Evolutionary conservation across 1,140 invertebrate genomes (phyloP), one percentile per base, ranked within the genome.

Genomic region (Heliconius himera): DNA sequence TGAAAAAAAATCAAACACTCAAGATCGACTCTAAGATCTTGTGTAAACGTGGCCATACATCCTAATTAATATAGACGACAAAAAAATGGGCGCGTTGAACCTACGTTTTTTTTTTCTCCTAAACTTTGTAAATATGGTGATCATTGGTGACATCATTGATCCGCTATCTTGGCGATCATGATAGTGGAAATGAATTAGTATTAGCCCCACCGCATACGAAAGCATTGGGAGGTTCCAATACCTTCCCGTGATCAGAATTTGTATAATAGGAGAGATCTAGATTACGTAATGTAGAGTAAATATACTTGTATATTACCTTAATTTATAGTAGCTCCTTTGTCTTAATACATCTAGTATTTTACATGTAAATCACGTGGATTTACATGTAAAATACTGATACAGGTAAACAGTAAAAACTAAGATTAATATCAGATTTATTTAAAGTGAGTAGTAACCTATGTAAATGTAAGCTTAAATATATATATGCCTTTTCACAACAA

Each of bases 161-260:
- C 26, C 46, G 56, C 33, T 79, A 73, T 74, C 77, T 79, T 56
- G 38, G 74, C 72, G 22, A 66, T 60, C 74, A 66, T 11, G 74
- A 54, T 66, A 75, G 60, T 75, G 36, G 72, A 70, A 74, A 78
- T 74, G 16, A 56, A 36, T 74, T 73, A 26, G 73, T 74, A 78
- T 51, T 70, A 26, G 75, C 56, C 56, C 49, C 22, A 78, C 2
- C 54, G 76, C 56, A 77, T 81, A 81, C 79, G 5, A 77, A 81
- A 60, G 38, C 36, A 66, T 26, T 16, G 60, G 79, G 56, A 76
- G 73, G 77, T 81, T 79, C 81, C 77, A 82, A 84, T 84, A 84
- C 84, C 78, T 70, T 73, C 78, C 74, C 81, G 79, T 81, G 84
- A 78, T 76, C 38, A 46, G 84, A 81, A 80, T 85, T 72, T 33